Conservation (phyloP, 2,797 vertebrate species). For the Fratercula arctica region DNA sequence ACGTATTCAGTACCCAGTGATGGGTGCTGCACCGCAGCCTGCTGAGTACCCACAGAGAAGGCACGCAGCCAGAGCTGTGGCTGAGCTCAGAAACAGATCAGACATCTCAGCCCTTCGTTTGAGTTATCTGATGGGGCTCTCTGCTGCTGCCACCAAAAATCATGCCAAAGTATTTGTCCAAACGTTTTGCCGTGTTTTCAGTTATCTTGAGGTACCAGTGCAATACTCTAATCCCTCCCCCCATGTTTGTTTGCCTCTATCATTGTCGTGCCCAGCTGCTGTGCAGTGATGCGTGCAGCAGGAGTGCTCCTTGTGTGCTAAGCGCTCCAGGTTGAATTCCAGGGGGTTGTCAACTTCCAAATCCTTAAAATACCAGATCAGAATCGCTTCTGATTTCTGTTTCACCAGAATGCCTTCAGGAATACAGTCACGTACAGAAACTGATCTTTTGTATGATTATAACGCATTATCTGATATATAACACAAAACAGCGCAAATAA, state of each 20-base stretch:
- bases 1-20: neutral
- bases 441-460: neutral
- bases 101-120: neutral
- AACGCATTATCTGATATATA: neutral
- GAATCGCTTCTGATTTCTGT: neutral
- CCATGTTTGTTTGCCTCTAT: neutral
- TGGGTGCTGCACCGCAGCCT: fast-evolving
- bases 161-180: neutral
- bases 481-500: neutral
- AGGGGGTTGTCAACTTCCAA: neutral
- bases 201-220: neutral
- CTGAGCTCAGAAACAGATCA: neutral
- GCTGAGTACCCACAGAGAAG: neutral
- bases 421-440: neutral
- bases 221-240: neutral
- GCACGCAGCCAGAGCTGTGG: fast-evolving
- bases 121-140: neutral
- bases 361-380: neutral
- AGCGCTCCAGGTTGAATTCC: neutral
- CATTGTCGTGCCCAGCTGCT: neutral
- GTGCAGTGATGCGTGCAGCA: neutral
- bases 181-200: neutral
- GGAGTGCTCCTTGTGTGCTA: neutral
- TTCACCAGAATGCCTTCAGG: neutral
- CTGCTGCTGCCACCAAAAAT: neutral